Percentiles rank a stretch among this genome's conserved stretches.
Evolutionary conservation across 2,113 vertebrate species (phyloP).

Genomic region (Forbesichthys agassizii): DNA sequence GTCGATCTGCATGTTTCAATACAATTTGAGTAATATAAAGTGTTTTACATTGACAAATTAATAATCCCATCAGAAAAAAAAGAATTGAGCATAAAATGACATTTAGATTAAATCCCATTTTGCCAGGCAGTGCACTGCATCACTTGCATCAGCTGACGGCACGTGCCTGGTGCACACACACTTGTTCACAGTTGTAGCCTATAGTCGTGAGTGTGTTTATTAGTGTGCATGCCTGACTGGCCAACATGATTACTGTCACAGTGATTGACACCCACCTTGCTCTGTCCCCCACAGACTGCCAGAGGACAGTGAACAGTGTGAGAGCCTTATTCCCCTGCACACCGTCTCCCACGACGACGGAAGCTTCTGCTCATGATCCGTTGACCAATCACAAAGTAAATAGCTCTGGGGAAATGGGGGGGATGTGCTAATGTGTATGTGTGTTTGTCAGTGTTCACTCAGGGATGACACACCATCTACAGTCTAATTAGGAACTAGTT

Average conservation of each 20-base stretch:
- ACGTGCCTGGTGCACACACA: too few species aligned
- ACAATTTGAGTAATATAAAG: too few species aligned
- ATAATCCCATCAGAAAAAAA: too few species aligned
- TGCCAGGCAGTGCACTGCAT: too few species aligned
- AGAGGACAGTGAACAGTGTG: slow-evolving; percentile 90
- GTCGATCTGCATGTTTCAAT: too few species aligned
- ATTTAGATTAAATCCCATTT: too few species aligned
- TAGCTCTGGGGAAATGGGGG: background rate
- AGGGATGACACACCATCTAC: too few species aligned
- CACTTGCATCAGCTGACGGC: too few species aligned
- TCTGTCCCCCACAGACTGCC: slow-evolving; percentile 72
- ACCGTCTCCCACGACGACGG: slow-evolving; percentile 75
- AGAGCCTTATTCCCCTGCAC: slow-evolving; percentile 93
- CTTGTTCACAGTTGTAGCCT: too few species aligned
- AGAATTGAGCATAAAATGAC: too few species aligned
- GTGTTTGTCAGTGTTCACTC: background rate
- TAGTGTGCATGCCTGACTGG: background rate
- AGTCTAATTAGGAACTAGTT: too few species aligned
- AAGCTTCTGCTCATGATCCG: slow-evolving; percentile 77
- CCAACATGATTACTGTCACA: slow-evolving; percentile 22
- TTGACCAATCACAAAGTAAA: slow-evolving; percentile 32
- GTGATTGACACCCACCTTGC: slow-evolving; percentile 33
- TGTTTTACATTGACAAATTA: too few species aligned
- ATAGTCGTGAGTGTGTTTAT: background rate
- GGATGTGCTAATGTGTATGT: background rate